These are phyloP conservation scores for Pelodytes ibericus DNA, from an alignment of 2,797 vertebrate genomes.

Conservation along the genomic window DNA sequence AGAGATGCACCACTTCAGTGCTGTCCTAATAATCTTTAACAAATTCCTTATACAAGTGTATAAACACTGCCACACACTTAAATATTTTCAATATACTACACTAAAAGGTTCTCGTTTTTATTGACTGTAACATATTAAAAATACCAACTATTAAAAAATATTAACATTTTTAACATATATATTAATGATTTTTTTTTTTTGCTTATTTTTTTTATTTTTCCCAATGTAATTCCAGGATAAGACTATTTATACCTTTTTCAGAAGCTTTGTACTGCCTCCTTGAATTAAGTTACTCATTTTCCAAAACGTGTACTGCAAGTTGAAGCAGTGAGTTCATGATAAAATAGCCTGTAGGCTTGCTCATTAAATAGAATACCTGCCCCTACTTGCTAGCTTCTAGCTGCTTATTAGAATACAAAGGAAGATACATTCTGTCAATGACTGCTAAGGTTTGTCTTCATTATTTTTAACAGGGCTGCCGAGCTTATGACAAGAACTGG, in stretches of 20 bases:
- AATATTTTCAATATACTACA: too few relatives aligned
- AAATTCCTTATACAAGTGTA: too few relatives aligned
- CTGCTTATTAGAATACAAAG: constrained; percentile 3
- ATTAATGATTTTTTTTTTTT: not conserved
- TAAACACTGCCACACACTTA: too few relatives aligned
- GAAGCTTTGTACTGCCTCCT: not conserved
- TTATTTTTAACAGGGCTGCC: constrained; percentile 84
- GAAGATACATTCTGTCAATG: not conserved
- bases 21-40: too few relatives aligned
- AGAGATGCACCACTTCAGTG: too few relatives aligned
- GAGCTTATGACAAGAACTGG: constrained; percentile 98
- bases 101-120: too few relatives aligned
- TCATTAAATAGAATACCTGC: not conserved
- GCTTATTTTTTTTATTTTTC: not conserved
- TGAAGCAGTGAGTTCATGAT: not conserved
- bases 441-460: not conserved
- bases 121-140: too few relatives aligned
- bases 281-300: not conserved
- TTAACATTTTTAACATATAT: too few relatives aligned
- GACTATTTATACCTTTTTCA: too few relatives aligned
- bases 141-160: too few relatives aligned
- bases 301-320: not conserved
- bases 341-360: not conserved
- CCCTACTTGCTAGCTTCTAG: not conserved
- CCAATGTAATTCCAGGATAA: too few relatives aligned